Evolutionary conservation across 2,797 vertebrate genomes (phyloP).

Genomic region (Meriones psammophilus): DNA sequence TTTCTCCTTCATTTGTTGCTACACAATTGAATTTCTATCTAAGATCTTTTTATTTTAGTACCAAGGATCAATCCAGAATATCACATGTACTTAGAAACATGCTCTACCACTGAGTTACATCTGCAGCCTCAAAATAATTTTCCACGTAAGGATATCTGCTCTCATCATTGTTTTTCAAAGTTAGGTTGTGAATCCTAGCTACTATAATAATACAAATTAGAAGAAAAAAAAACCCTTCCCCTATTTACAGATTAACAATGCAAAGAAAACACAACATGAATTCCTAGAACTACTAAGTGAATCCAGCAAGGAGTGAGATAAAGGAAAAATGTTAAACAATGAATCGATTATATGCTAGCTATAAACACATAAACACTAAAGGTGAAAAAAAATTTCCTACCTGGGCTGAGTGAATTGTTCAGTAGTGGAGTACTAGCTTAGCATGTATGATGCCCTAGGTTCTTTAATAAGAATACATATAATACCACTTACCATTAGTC

Average conservation of each 20-base stretch:
- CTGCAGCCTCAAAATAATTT: not conserved
- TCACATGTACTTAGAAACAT: not conserved
- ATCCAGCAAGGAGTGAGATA: constrained; percentile 28
- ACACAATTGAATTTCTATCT: constrained; percentile 33
- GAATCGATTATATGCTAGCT: not conserved
- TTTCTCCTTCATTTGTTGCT: constrained; percentile 61
- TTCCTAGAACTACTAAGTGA: constrained; percentile 55
- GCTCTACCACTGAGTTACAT: not conserved
- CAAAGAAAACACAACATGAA: constrained; percentile 45
- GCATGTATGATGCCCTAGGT: not conserved
- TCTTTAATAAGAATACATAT: not conserved
- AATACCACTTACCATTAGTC: not conserved
- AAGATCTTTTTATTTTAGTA: constrained; percentile 22
- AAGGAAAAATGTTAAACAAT: constrained; percentile 34
- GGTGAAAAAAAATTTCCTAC: constrained; percentile 11
- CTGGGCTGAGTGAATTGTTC: not conserved
- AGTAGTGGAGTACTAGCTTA: not conserved
- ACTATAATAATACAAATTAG: constrained; percentile 9
- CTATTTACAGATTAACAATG: constrained; percentile 27
- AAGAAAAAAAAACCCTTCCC: not conserved
- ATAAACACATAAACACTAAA: constrained; percentile 17
- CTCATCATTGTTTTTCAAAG: not conserved
- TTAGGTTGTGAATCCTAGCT: not conserved
- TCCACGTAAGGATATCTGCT: not conserved
- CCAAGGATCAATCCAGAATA: not conserved